phyloP scores from a whole-genome alignment of 2,797 vertebrate species.

The Sternotherus odoratus region DNA sequence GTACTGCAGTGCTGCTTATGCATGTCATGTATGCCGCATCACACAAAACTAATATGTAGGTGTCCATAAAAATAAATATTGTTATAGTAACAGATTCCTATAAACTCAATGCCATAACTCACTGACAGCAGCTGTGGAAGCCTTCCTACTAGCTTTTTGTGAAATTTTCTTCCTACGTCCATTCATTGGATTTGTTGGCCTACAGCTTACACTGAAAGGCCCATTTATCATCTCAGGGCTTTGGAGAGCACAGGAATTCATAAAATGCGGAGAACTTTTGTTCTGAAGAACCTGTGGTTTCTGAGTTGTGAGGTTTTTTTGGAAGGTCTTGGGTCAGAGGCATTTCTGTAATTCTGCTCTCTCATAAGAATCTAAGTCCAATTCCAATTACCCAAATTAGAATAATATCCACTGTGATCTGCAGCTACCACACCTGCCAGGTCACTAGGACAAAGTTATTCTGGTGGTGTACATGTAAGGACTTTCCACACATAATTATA shows the following conservation, averaged over 20 bases:
- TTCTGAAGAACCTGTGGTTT: not conserved
- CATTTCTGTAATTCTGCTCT: not conserved
- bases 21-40: not conserved
- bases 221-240: not conserved
- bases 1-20: not conserved
- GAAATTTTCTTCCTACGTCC: not conserved
- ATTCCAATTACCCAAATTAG: not conserved
- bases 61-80: not conserved
- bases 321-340: not conserved
- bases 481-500: not conserved
- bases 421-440: constrained; percentile 1
- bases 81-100: not conserved
- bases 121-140: not conserved
- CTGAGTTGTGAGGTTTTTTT: not conserved
- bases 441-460: not conserved
- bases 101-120: not conserved
- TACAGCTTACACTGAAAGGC: not conserved
- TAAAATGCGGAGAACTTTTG: not conserved
- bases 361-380: not conserved
- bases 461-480: not conserved
- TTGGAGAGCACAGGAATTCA: not conserved
- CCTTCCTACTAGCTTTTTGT: not conserved
- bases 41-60: not conserved
- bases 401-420: not conserved
- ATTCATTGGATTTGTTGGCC: not conserved